phyloP scores from a whole-genome alignment of 2,888 invertebrate species.

The Leucophenga maculata region DNA sequence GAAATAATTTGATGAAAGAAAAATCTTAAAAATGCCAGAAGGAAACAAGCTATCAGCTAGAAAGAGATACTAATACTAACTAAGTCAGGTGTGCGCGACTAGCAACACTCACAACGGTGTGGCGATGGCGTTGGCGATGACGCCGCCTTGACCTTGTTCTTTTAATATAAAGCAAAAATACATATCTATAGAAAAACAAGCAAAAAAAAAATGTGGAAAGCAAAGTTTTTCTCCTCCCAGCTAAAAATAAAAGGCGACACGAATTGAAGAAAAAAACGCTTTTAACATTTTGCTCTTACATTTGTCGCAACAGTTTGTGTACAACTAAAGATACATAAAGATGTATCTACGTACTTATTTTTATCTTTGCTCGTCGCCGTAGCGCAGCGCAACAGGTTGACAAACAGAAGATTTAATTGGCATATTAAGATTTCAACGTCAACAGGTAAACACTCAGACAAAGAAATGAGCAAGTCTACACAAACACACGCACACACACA shows the following conservation, averaged over 20 bases:
- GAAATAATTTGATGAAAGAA: no score
- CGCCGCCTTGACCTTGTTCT: slow-evolving; percentile 59
- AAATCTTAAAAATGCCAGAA: no score
- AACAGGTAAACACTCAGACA: slow-evolving; percentile 8
- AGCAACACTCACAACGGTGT: neutral
- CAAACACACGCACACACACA: slow-evolving; percentile 29
- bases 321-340: no score
- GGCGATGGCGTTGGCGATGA: slow-evolving; percentile 27
- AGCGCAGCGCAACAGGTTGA: slow-evolving; percentile 15
- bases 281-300: no score
- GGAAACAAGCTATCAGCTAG: neutral
- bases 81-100: no score
- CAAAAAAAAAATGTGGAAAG: neutral
- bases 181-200: neutral
- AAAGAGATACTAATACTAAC: no score
- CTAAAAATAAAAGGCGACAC: slow-evolving; percentile 14
- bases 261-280: no score
- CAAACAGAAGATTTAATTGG: slow-evolving; percentile 4
- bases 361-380: neutral
- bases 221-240: neutral
- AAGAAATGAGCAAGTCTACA: slow-evolving; percentile 2
- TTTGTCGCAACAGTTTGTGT: no score
- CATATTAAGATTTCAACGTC: slow-evolving; percentile 16
- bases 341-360: no score
- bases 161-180: slow-evolving; percentile 34